Percentiles rank a stretch among this genome's conserved stretches.
phyloP scores from a whole-genome alignment of 2,113 vertebrate genomes.

The Caracal caracal region DNA sequence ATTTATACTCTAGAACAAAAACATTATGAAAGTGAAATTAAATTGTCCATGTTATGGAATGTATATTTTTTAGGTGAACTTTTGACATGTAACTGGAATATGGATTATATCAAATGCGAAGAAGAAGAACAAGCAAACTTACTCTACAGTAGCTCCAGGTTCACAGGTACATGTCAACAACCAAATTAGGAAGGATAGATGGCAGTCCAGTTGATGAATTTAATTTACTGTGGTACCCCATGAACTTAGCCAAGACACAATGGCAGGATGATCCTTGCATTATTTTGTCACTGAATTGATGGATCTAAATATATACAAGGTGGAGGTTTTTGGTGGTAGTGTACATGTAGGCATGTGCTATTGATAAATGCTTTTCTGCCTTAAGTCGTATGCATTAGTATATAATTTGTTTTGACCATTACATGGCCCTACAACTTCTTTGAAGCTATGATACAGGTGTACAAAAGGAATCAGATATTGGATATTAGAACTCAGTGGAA shows the following conservation, averaged over 20 bases:
- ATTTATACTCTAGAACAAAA: slow-evolving; percentile 21
- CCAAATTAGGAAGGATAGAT: neutral
- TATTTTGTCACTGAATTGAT: neutral
- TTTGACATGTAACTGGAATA: slow-evolving; percentile 66
- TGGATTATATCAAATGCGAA: slow-evolving; percentile 68
- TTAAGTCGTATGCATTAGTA: neutral
- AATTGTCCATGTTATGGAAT: neutral
- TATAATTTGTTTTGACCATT: neutral
- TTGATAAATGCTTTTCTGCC: neutral
- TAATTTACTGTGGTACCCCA: neutral
- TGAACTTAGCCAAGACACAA: neutral
- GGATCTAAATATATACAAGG: neutral
- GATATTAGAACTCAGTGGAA: slow-evolving; percentile 38
- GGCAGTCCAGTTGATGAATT: neutral
- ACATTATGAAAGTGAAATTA: neutral
- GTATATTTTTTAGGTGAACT: slow-evolving; percentile 79
- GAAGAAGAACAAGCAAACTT: slow-evolving; percentile 73
- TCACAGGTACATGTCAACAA: slow-evolving; percentile 80
- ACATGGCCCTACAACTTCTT: neutral
- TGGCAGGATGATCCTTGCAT: neutral
- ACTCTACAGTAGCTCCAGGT: slow-evolving; percentile 69
- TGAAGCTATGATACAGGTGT: neutral
- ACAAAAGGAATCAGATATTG: slow-evolving; percentile 23
- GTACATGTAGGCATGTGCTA: neutral
- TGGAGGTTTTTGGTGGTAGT: neutral